Evolutionary conservation across 2,113 vertebrate species (phyloP).

Genomic region (Siniperca knerii): DNA sequence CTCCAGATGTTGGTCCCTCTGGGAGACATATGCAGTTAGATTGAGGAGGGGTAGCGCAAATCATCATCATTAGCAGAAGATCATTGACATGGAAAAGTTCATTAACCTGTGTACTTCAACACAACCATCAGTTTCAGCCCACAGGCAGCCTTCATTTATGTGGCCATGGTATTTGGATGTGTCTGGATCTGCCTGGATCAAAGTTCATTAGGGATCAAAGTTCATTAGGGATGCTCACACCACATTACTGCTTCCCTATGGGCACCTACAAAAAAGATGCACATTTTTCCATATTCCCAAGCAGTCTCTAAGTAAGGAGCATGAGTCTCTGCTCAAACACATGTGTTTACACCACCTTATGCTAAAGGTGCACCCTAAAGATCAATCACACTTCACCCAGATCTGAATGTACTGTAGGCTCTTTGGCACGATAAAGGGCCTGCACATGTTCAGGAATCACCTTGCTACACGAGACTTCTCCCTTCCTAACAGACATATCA

Average conservation of each 20-base stretch:
- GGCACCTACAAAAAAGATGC: background rate
- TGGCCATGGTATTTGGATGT: slow-evolving; percentile 23
- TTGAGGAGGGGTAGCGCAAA: background rate
- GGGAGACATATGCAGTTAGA: background rate
- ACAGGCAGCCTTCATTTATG: background rate
- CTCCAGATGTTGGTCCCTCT: slow-evolving; percentile 36
- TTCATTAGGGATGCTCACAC: background rate
- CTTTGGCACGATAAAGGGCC: background rate
- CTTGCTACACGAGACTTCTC: background rate
- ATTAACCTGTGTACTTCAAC: slow-evolving; percentile 4
- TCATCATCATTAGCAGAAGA: slow-evolving; percentile 1
- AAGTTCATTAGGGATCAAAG: slow-evolving; percentile 1
- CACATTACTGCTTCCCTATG: background rate
- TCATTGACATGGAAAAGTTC: slow-evolving; percentile 25
- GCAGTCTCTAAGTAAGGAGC: background rate
- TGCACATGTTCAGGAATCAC: background rate
- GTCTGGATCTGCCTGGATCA: slow-evolving; percentile 27
- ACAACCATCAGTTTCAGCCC: slow-evolving; percentile 4
- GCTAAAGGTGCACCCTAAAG: background rate
- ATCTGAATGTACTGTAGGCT: background rate
- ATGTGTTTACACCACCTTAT: background rate
- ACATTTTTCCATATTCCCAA: background rate
- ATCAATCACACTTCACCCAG: background rate
- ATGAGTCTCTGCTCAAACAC: background rate
- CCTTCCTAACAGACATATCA: background rate